Percentiles rank a stretch among this genome's conserved stretches.
These are phyloP conservation scores for Muscicapa striata DNA, from an alignment of 2,797 vertebrate genomes.

Conservation along the genomic window DNA sequence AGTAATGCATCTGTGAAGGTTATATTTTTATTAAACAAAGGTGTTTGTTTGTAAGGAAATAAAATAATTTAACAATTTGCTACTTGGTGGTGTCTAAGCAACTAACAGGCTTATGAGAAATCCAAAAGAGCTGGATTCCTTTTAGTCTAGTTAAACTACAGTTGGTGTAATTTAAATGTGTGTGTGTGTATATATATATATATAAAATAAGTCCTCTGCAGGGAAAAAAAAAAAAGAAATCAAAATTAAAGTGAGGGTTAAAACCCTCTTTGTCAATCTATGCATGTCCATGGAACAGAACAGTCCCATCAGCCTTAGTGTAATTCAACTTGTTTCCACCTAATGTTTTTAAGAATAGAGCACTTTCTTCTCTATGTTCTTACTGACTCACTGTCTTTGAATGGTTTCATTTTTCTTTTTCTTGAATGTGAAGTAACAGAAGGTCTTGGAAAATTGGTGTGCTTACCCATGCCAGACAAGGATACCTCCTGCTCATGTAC, in stretches of 20 bases:
- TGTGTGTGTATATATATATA: too few relatives aligned
- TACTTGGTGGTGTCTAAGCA: neutral
- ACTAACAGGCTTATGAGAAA: neutral
- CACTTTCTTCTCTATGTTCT: neutral
- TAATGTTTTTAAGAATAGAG: neutral
- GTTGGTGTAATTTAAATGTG: neutral
- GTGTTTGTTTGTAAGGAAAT: neutral
- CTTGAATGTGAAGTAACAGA: neutral
- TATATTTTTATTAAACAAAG: neutral
- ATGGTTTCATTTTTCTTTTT: neutral
- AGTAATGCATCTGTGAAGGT: neutral
- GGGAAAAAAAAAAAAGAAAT: neutral
- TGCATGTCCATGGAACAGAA: neutral
- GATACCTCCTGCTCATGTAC: neutral
- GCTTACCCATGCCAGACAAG: neutral
- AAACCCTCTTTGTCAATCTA: neutral
- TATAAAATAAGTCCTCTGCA: neutral
- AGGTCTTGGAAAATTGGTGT: neutral
- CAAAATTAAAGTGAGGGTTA: neutral
- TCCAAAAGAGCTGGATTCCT: neutral
- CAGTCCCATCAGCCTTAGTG: neutral
- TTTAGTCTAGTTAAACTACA: neutral
- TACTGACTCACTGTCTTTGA: neutral
- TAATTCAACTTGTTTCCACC: neutral
- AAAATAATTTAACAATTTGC: neutral